A percentile compares a stretch with the other conserved stretches of the same genome.
phyloP scores from a whole-genome alignment of 1,140 invertebrate species.

The Bombus haemorrhoidalis region DNA sequence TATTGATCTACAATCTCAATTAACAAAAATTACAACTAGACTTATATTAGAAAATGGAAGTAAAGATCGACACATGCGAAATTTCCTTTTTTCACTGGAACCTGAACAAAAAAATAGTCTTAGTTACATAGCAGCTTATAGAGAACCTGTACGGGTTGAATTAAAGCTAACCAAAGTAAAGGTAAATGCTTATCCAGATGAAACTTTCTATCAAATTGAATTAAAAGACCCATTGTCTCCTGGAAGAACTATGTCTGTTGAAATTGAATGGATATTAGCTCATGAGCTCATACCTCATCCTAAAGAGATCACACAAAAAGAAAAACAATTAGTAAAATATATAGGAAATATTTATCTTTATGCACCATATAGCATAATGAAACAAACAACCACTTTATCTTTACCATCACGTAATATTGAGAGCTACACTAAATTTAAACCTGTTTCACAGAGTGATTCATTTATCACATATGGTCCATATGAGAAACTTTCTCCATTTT shows the following conservation, averaged over 20 bases:
- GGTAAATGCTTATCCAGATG: constrained; percentile 82
- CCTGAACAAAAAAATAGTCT: constrained; percentile 85
- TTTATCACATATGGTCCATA: constrained; percentile 94
- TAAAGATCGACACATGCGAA: constrained; percentile 85
- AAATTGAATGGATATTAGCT: constrained; percentile 90
- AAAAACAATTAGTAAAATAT: constrained; percentile 96
- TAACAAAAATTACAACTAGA: constrained; percentile 92
- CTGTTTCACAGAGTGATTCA: constrained; percentile 90
- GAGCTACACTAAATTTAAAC: constrained; percentile 93
- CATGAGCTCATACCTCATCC: constrained; percentile 93
- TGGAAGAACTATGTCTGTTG: constrained; percentile 85
- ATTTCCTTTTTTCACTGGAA: constrained; percentile 89
- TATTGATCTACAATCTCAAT: constrained; percentile 93
- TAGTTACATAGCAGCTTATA: constrained; percentile 88
- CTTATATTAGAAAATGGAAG: constrained; percentile 92
- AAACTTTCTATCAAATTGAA: constrained; percentile 85
- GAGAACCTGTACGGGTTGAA: constrained; percentile 86
- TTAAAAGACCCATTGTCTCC: constrained; percentile 85
- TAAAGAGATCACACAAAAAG: constrained; percentile 93
- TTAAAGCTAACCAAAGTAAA: constrained; percentile 84
- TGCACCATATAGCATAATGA: constrained; percentile 90
- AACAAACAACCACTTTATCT: constrained; percentile 92
- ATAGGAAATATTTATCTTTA: constrained; percentile 93
- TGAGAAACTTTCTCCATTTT: constrained; percentile 86
- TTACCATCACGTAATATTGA: constrained; percentile 91